Base-by-base conservation (phyloP, 2,888 invertebrate species). In the Himalopsyche kuldschensis region DNA sequence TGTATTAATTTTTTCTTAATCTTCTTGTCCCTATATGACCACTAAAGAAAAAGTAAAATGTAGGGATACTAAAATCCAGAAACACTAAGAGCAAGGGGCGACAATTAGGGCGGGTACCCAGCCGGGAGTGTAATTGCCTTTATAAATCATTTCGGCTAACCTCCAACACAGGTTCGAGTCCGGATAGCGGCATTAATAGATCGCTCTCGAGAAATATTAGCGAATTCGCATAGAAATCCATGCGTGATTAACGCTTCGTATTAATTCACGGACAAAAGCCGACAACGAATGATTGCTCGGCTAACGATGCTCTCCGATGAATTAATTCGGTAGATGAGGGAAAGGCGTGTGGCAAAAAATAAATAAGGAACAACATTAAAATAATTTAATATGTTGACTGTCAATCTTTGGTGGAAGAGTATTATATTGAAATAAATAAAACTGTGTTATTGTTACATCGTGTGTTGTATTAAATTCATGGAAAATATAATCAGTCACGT, bases 251-350 rank as follows among this genome's bases (percentile, higher is more conserved):
- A 69, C 69, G 69, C 69, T 69, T 4, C 69, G 69, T 27, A 69
- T 69, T 69, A 69, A 69, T 69, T 69, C 69, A 69, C 69, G 69
- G 69, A 69, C 69, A 69, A 69, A 55, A 69, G 69, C 69, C 69
- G 69, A 69, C 69, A 69, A 30, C 69, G 69, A 69, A 69, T 30
- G 30, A 69, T 69, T 69, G 27, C 69, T 27, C 27, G 0, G 24
- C 69, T 69, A 69, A 69, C 69, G 69, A 69, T 27, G 69, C 27
- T 69, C 69, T 55, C 4, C 69, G 69, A 69, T 69, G 27, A 69
- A 69, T 69, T 69, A 69, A 69, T 15, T 30, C 30, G 15, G 10
- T 27, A 2, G 27, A 11, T 30, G 20, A 11, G 30, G 27, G 10
- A 27, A 69, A 11, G 30, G 24, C 11, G 1, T 11, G 4, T 30